Evolutionary conservation across 2,113 vertebrate species (phyloP), one percentile per base, ranked within the genome.

Genomic region (Ammodytes marinus): DNA sequence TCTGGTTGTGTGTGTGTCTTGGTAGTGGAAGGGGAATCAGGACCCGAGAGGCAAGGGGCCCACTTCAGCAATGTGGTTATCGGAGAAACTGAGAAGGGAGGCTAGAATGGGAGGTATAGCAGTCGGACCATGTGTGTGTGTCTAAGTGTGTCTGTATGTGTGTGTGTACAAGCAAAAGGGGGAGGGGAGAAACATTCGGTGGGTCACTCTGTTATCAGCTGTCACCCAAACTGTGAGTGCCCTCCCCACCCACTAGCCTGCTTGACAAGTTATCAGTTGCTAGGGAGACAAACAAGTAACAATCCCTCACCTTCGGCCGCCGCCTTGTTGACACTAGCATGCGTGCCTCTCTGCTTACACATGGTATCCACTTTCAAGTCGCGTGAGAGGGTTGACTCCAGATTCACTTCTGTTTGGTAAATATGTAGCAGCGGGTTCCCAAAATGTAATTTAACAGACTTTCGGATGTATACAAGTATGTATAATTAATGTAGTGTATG

Each of bases 11-110:
- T 76, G 49, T 35, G 59, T 54, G 27, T 27, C 27, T 27, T 69
- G 60, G 42, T 72, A 68, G 58, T 74, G 81, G 58, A 76, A 27
- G 27, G 27, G 35, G 73, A 83, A 75, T 78, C 12, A 45, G 74
- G 2, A 60, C 61, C 15, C 15, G n/a, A 53, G 83, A 82, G 67
- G 60, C 66, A 84, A 80, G 91, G 55, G 93, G 87, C 89, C 91
- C 90, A 82, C 77, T 87, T 87, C 65, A 89, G 89, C 89, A 94
- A 91, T 93, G 88, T 93, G 93, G 88, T 91, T 94, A 92, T 93
- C 91, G 46, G 79, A 88, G 82, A 90, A 83, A 90, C 79, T 83
- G 77, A 86, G 84, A 88, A 54, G 83, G 61, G 60, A 82, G 61
- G 79, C 84, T 86, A 90, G 86, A 85, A 74, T 8, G 63, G 72